Conservation (phyloP, 2,797 vertebrate genomes). For the Orestias chungarensis region DNA sequence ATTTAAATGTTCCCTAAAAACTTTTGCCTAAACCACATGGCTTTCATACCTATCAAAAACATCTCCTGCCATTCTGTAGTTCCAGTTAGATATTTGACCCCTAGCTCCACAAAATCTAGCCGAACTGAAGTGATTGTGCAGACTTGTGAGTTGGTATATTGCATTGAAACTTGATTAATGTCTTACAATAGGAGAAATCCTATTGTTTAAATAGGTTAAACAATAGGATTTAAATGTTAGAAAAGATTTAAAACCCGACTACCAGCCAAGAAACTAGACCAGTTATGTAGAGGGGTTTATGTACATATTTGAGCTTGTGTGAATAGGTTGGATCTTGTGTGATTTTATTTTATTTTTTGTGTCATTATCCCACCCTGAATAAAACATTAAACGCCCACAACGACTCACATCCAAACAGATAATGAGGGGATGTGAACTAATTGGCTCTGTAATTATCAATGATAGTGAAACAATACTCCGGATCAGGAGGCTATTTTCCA, state of each 20-base stretch:
- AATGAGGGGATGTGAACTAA: background rate
- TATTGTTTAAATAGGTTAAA: too few species aligned
- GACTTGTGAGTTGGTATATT: too few species aligned
- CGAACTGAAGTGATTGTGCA: background rate
- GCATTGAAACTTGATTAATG: too few species aligned
- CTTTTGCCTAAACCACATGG: background rate
- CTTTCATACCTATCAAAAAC: background rate
- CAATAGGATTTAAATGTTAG: too few species aligned
- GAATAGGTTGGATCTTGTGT: background rate
- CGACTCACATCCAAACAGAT: background rate
- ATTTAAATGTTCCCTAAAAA: background rate
- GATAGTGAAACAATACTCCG: background rate
- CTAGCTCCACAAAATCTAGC: background rate
- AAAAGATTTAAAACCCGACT: background rate
- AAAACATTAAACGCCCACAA: background rate
- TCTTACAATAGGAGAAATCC: too few species aligned
- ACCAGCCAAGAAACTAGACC: background rate
- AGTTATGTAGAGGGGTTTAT: background rate
- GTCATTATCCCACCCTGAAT: background rate
- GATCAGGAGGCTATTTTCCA: background rate
- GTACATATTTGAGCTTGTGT: background rate
- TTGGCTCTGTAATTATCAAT: background rate
- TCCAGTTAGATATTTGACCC: background rate
- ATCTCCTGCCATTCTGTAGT: background rate
- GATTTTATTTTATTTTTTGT: background rate